Base-by-base conservation (phyloP, 92 coral and sea anemone species). In the Palythoa grandis region DNA sequence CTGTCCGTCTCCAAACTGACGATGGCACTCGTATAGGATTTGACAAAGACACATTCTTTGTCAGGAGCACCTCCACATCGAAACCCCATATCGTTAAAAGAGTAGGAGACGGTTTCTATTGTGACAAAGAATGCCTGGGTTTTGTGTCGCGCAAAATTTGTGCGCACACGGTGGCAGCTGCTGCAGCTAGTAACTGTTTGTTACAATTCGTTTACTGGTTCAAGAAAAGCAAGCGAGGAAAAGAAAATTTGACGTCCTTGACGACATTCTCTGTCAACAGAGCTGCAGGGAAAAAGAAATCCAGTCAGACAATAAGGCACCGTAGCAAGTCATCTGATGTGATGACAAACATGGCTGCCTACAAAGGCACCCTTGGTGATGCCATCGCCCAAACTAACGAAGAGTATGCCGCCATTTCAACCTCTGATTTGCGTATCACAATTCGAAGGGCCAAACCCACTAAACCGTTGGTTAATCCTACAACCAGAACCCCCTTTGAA, bases 401-500 rank as follows among this genome's bases (percentile, higher is more conserved):
- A 65, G 29, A 89, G 75, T 57, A 53, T 53, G 58, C 58, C 58
- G 11, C 58, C 11, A 53, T 53, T 53, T 53, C 58, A 53, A 53
- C 58, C 22, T 43, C 77, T 53, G 85, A 88, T 50, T 47, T 87
- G n/a, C 67, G 74, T 73, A 68, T 92, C 6, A 92, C 93, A 12
- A 82, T 89, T 10, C 40, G 88, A 69, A 88, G 71, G 43, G 69
- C 74, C 8, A 40, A 74, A 12, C 91, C 93, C 35, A 35, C 73
- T 20, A 92, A 89, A 77, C 92, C 95, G 23, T 25, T 7, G 7
- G 87, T 92, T 50, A 14, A 79, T 15, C 91, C 91, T n/a, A 92
- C 91, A 29, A 90, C 86, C 22, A 70, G 76, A 39, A 89, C 89
- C 16, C 92, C 95, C 76, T 92, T 86, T 54, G 74, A 89, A 86